A percentile compares a stretch with the other conserved stretches of the same genome.
Evolutionary conservation across 2,797 vertebrate genomes (phyloP).

Genomic region (Chaenodraco wilsoni): DNA sequence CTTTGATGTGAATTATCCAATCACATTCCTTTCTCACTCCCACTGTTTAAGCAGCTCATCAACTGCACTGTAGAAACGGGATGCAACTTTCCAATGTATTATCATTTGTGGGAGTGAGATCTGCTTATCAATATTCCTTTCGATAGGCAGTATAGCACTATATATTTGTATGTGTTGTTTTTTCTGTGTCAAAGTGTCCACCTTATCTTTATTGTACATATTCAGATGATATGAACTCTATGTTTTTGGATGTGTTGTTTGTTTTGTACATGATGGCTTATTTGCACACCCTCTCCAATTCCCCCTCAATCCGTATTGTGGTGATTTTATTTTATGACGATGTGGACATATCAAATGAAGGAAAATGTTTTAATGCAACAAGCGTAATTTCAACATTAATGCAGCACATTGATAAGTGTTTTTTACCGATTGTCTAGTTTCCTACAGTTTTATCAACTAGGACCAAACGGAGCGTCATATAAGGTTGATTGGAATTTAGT

Average conservation of each 20-base stretch:
- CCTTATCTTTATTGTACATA: conserved; percentile 79
- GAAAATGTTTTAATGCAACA: conserved; percentile 49
- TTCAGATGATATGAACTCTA: conserved; percentile 76
- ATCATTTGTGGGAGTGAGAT: conserved; percentile 75
- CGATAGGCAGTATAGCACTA: conserved; percentile 65
- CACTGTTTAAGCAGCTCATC: conserved; percentile 60
- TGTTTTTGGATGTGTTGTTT: conserved; percentile 70
- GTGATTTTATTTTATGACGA: conserved; percentile 65
- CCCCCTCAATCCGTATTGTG: conserved; percentile 53
- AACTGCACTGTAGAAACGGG: conserved; percentile 62
- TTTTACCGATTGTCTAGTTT: conserved; percentile 40
- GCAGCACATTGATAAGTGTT: conserved; percentile 39
- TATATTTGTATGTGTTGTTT: conserved; percentile 80
- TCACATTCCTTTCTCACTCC: conserved; percentile 77
- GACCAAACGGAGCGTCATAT: conserved; percentile 64
- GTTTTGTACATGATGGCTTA: conserved; percentile 79
- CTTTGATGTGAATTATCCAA: conserved; percentile 75
- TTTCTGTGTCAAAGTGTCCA: conserved; percentile 78
- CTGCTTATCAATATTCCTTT: conserved; percentile 80
- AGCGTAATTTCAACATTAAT: conserved; percentile 44
- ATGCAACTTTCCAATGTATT: conserved; percentile 70
- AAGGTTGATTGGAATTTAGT: conserved; percentile 27
- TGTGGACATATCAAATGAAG: conserved; percentile 68
- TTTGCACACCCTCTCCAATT: conserved; percentile 84
- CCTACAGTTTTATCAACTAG: conserved; percentile 40